phyloP scores from a whole-genome alignment of 2,113 vertebrate genomes.

The Lycaon pictus region DNA sequence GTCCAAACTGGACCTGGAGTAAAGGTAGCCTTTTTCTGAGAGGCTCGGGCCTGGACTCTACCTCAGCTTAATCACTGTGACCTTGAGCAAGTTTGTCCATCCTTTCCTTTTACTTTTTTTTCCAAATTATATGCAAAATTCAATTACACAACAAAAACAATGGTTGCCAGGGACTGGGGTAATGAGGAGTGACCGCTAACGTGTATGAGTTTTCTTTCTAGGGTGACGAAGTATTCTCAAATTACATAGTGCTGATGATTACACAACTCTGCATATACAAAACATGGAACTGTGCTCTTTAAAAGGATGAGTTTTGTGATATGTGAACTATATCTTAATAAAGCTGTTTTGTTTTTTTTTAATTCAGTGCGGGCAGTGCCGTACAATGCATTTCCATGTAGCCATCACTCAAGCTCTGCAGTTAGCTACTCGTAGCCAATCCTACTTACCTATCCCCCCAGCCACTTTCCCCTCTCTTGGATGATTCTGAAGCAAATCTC shows the following conservation, averaged over 20 bases:
- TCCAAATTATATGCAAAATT: not conserved
- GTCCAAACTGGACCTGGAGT: rapidly evolving
- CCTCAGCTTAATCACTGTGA: not conserved
- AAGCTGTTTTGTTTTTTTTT: not conserved
- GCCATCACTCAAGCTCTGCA: not conserved
- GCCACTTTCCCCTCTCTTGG: not conserved
- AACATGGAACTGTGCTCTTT: not conserved
- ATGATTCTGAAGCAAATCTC: not conserved
- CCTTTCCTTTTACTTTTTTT: not conserved
- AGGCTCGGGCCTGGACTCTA: not conserved
- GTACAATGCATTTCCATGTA: not conserved
- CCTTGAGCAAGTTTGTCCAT: not conserved
- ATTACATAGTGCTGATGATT: not conserved
- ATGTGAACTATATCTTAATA: not conserved
- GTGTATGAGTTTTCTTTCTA: not conserved
- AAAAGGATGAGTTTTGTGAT: not conserved
- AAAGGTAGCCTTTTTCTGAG: not conserved
- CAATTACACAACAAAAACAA: not conserved
- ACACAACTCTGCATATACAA: not conserved
- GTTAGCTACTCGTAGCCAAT: not conserved
- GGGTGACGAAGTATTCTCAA: not conserved
- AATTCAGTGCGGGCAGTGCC: not conserved
- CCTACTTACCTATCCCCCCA: not conserved
- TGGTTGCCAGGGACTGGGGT: not conserved
- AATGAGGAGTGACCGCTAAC: not conserved